phyloP scores from a whole-genome alignment of 2,113 vertebrate genomes.

The Trogon melanurus region DNA sequence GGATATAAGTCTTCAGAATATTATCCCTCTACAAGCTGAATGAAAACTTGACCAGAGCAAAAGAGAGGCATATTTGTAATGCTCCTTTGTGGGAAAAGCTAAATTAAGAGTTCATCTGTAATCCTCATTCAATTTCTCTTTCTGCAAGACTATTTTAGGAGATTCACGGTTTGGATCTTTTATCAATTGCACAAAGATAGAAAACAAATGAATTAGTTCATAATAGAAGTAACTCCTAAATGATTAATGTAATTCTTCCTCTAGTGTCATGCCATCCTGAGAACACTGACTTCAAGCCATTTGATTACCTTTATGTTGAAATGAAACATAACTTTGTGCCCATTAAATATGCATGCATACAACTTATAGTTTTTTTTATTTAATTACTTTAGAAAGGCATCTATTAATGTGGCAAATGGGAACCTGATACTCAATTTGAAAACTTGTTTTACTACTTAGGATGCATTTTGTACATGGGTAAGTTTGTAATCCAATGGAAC shows the following conservation, averaged over 20 bases:
- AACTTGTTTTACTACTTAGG: not conserved
- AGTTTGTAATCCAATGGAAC: not conserved
- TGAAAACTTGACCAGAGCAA: not conserved
- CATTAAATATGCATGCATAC: constrained; percentile 12
- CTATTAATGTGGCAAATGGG: not conserved
- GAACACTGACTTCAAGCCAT: not conserved
- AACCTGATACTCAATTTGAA: not conserved
- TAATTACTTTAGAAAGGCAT: constrained; percentile 12
- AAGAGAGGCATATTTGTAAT: not conserved
- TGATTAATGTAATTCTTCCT: constrained; percentile 22
- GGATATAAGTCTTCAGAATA: not conserved
- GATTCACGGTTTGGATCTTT: not conserved
- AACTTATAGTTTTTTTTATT: not conserved
- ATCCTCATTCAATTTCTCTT: not conserved
- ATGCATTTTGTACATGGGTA: not conserved
- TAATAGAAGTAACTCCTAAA: not conserved
- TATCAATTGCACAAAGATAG: not conserved
- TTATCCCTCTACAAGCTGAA: not conserved
- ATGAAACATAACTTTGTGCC: not conserved
- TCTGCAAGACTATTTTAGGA: not conserved
- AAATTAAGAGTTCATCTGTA: not conserved
- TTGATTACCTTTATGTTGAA: constrained; percentile 33
- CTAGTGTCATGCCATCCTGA: not conserved
- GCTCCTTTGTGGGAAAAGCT: not conserved
- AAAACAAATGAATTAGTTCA: constrained; percentile 9